Evolutionary conservation across 2,888 invertebrate species (phyloP).

Genomic region (Leucania comma): DNA sequence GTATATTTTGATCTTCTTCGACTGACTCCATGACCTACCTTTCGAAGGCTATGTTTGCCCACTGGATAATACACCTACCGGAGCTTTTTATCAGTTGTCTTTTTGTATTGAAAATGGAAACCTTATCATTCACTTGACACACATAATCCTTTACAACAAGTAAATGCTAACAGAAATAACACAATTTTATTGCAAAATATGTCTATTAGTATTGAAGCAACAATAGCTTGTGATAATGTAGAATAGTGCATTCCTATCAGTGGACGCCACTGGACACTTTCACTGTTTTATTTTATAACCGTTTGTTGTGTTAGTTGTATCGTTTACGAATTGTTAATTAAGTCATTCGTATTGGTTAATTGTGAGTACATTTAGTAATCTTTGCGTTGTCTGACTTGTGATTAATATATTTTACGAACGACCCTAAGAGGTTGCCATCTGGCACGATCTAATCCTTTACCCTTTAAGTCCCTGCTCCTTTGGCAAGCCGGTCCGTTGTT

Average conservation of each 20-base stretch:
- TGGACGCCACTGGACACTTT: constrained; percentile 54
- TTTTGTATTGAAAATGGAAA: constrained; percentile 15
- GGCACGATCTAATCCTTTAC: neutral
- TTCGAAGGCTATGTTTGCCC: neutral
- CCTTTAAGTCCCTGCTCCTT: neutral
- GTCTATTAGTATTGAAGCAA: constrained; percentile 43
- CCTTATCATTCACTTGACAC: constrained; percentile 27
- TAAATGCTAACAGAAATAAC: constrained; percentile 36
- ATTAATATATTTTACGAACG: neutral
- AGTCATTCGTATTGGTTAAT: constrained; percentile 12
- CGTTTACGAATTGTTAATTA: constrained; percentile 22
- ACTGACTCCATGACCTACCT: neutral
- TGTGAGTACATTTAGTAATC: constrained; percentile 33
- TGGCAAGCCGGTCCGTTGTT: neutral
- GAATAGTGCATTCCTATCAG: constrained; percentile 58
- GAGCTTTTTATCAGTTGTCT: constrained; percentile 1
- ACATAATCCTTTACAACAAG: constrained; percentile 17
- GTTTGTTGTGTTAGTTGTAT: constrained; percentile 35
- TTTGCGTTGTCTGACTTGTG: constrained; percentile 4
- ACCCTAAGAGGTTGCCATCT: neutral
- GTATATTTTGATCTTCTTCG: neutral
- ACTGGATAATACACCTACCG: too few relatives aligned
- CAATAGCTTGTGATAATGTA: constrained; percentile 33
- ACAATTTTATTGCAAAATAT: constrained; percentile 51
- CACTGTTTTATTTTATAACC: constrained; percentile 32